These are phyloP conservation scores for Ascidia mentula DNA, from an alignment of 23 tunicate genomes.

Conservation along the genomic window DNA sequence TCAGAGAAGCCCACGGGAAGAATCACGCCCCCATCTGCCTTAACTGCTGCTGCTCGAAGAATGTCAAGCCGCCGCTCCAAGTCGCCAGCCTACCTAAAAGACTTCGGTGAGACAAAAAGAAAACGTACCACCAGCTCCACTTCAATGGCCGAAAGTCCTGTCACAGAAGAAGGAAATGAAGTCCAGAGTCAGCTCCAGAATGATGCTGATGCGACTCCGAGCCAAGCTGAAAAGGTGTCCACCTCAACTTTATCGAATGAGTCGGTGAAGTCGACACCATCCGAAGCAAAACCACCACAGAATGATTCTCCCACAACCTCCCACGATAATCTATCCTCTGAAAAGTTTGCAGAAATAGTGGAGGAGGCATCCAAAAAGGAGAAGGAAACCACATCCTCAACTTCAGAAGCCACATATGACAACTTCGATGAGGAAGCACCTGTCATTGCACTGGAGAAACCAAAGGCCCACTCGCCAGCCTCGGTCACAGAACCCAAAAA, in stretches of 20 bases:
- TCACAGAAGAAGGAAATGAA: no score
- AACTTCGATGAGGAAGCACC: slow-evolving; percentile 30
- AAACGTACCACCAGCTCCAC: slow-evolving; percentile 36
- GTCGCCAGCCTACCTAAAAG: slow-evolving; percentile 76
- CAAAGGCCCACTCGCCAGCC: neutral
- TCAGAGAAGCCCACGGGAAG: slow-evolving; percentile 21
- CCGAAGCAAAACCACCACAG: slow-evolving; percentile 1
- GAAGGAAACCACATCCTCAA: neutral
- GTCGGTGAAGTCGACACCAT: neutral
- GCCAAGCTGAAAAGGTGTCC: neutral
- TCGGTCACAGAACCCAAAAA: neutral
- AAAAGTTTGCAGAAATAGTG: neutral
- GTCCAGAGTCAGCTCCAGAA: no score
- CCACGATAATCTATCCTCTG: slow-evolving; percentile 6
- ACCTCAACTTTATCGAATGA: neutral
- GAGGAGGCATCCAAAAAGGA: neutral
- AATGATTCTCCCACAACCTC: neutral
- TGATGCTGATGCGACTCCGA: neutral
- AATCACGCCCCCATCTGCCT: slow-evolving; percentile 18
- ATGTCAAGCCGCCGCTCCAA: slow-evolving; percentile 72
- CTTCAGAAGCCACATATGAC: slow-evolving; percentile 12
- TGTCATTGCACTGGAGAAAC: slow-evolving; percentile 28
- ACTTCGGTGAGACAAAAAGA: slow-evolving; percentile 48
- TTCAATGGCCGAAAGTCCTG: slow-evolving; percentile 12
- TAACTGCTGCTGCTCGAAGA: slow-evolving; percentile 45